Percentiles rank a stretch among this genome's conserved stretches.
These are phyloP conservation scores for Pseudochromis fuscus DNA, from an alignment of 2,797 vertebrate species.

Conservation along the genomic window DNA sequence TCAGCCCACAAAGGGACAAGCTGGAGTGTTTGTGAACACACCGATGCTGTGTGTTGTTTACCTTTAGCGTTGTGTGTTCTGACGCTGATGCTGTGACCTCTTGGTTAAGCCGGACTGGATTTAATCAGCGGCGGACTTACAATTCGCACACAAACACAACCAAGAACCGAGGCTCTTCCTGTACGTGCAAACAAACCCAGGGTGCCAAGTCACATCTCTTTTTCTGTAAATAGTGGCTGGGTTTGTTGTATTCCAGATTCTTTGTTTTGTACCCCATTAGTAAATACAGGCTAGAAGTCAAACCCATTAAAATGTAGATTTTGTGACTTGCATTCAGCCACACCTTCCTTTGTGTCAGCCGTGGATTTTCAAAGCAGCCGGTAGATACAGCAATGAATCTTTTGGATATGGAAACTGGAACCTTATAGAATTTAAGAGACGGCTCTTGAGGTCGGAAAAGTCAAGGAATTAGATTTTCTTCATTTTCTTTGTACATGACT, in stretches of 20 bases:
- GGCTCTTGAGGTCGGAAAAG: neutral
- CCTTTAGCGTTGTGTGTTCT: constrained; percentile 1
- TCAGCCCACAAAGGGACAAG: neutral
- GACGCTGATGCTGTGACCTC: constrained; percentile 35
- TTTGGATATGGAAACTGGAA: neutral
- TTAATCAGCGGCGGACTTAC: constrained; percentile 48
- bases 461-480: neutral
- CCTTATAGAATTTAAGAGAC: neutral
- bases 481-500: neutral
- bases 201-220: constrained; percentile 23
- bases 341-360: neutral
- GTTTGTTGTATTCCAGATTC: constrained; percentile 32
- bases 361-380: constrained; percentile 33
- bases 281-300: constrained; percentile 46
- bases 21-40: constrained; percentile 3
- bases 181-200: neutral
- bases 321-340: constrained; percentile 14
- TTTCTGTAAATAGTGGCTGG: constrained; percentile 46
- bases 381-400: neutral
- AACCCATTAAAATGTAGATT: constrained; percentile 45
- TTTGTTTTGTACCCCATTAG: constrained; percentile 47
- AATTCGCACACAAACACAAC: constrained; percentile 19
- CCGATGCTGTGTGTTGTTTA: constrained; percentile 23
- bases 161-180: constrained; percentile 12
- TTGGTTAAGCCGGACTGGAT: constrained; percentile 30